These are phyloP conservation scores for Holothuria glaberrima DNA, from an alignment of 35 echinoderm and acorn worm species.

Conservation along the genomic window DNA sequence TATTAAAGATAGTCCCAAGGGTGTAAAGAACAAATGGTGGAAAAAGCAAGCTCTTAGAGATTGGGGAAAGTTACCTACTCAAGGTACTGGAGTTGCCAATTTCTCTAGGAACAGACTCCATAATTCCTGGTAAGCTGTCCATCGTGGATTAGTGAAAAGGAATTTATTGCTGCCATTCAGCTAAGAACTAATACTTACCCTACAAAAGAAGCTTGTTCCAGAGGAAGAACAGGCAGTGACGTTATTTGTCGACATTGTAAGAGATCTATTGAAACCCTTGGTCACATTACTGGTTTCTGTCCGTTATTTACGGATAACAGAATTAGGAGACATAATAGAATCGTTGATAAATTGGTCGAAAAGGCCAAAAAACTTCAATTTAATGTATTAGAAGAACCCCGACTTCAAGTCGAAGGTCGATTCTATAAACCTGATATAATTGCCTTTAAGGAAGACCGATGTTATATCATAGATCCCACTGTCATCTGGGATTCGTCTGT, in stretches of 20 bases:
- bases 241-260: neutral
- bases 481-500: constrained; percentile 5
- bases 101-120: neutral
- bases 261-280: neutral
- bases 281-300: constrained; percentile 12
- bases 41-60: neutral
- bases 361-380: neutral
- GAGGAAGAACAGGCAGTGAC: neutral
- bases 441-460: neutral
- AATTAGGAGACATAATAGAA: neutral
- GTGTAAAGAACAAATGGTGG: neutral
- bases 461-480: constrained; percentile 25
- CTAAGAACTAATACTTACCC: neutral
- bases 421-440: neutral
- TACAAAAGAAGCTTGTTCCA: neutral
- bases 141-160: neutral
- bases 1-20: too few relatives aligned
- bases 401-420: neutral
- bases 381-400: neutral
- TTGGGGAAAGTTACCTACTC: neutral
- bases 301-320: neutral
- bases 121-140: neutral
- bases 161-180: neutral
- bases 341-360: neutral
- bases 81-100: neutral